Percentiles rank a stretch among this genome's conserved stretches.
Evolutionary conservation across 2,888 invertebrate genomes (phyloP).

Genomic region (Ligdia adustata): DNA sequence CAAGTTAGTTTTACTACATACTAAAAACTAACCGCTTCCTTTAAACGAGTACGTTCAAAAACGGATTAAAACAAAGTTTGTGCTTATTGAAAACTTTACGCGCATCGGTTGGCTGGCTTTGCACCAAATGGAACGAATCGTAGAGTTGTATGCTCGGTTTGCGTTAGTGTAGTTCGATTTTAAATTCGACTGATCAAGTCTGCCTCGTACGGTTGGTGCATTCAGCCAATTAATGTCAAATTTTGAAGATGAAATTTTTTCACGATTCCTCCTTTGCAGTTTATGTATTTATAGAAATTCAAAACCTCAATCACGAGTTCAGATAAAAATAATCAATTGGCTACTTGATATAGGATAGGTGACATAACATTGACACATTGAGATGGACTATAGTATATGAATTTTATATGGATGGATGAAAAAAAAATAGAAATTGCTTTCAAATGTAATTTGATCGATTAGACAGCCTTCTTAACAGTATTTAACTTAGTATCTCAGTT

Average conservation of each 20-base stretch:
- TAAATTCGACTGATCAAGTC: constrained; percentile 2
- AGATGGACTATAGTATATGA: too few relatives aligned
- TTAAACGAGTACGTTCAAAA: constrained; percentile 28
- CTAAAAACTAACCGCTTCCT: constrained; percentile 47
- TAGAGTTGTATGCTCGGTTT: background rate
- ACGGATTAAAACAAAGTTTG: constrained; percentile 27
- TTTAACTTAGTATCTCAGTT: too few relatives aligned
- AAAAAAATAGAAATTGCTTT: too few relatives aligned
- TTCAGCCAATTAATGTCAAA: background rate
- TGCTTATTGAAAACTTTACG: constrained; percentile 33
- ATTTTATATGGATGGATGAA: too few relatives aligned
- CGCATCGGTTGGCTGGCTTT: constrained; percentile 25
- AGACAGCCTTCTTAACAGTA: too few relatives aligned
- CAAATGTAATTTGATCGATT: too few relatives aligned
- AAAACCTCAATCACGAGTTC: too few relatives aligned
- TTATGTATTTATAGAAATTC: too few relatives aligned
- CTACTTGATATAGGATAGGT: too few relatives aligned
- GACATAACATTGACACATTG: too few relatives aligned
- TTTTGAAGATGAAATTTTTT: background rate
- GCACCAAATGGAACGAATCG: constrained; percentile 21
- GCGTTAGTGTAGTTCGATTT: constrained; percentile 6
- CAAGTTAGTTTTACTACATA: constrained; percentile 44
- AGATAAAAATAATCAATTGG: too few relatives aligned
- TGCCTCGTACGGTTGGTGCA: background rate
- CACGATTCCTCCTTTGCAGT: too few relatives aligned